Evolutionary conservation across 2,113 vertebrate species (phyloP).

Genomic region (Seriola dumerili): DNA sequence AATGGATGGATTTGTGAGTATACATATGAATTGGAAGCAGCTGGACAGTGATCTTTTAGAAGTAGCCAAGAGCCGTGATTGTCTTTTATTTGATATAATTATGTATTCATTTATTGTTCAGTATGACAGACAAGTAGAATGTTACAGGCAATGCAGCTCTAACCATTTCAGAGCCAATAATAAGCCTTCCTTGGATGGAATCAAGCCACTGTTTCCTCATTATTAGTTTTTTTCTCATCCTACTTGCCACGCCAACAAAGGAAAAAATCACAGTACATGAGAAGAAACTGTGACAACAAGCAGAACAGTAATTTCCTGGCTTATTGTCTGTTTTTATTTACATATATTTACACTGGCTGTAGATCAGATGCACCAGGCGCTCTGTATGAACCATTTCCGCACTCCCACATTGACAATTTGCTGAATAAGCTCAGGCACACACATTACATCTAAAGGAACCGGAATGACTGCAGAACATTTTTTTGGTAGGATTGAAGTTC

Average conservation of each 20-base stretch:
- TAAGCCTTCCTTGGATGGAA: conserved; percentile 24
- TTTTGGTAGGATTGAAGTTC: conserved; percentile 25
- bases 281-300: conserved; percentile 28
- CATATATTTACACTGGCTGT: conserved; percentile 45
- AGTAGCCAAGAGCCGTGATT: conserved; percentile 34
- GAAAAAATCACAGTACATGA: conserved; percentile 23
- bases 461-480: conserved; percentile 11
- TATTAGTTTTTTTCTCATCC: conserved; percentile 33
- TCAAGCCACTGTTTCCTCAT: conserved; percentile 28
- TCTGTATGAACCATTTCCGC: conserved; percentile 4
- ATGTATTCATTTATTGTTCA: neutral
- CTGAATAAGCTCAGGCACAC: conserved; percentile 46
- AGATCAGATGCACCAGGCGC: conserved; percentile 17
- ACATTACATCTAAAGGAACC: conserved; percentile 29
- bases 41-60: conserved; percentile 16
- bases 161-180: conserved; percentile 17
- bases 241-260: conserved; percentile 17
- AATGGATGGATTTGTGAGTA: conserved; percentile 99
- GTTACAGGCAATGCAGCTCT: conserved; percentile 7
- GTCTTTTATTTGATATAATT: conserved; percentile 12
- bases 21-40: conserved; percentile 51
- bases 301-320: conserved; percentile 26
- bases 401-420: conserved; percentile 18
- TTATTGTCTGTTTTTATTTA: conserved; percentile 46
- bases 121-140: conserved; percentile 19